Base-by-base conservation (phyloP, 2,888 invertebrate genomes). In the Cosmopolites sordidus region DNA sequence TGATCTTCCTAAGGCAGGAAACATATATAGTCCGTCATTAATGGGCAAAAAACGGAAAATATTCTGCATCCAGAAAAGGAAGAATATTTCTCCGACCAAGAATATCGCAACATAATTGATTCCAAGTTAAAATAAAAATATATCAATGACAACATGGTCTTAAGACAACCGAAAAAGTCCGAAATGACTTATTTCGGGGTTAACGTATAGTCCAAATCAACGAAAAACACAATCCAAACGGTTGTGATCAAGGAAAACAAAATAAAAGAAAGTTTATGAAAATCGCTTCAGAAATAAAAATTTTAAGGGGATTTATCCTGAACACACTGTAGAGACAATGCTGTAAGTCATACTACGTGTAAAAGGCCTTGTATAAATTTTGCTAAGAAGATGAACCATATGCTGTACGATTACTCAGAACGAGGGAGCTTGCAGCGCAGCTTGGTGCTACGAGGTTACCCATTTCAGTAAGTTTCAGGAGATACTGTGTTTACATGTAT, bases 161-260 rank as follows among this genome's bases (percentile, higher is more conserved):
- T 74, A 37, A 62, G 74, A 54, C 71, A 72, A 59, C 74, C 73
- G 2, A 73, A 68, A 58, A 68, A 69, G 54, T 73, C 73, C 1
- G 73, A 74, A 65, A 71, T 73, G 72, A 69, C 71, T 1, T 74
- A 74, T 48, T 73, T 74, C 51, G 74, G 74, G 11, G 64, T 73
- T 1, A 64, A 67, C 33, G 56, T 65, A 2, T 66, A 69, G 6
- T 68, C 69, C 2, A 68, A 66, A 58, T 58, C 64, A 6, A 43
- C 53, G 4, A 63, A 58, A 45, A 65, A 62, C 57, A 55, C 59
- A 29, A 54, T 60, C 22, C 60, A 64, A 48, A 58, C 64, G 51
- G 59, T 64, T 63, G 62, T 64, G 61, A 64, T 63, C 51, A 59
- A 60, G 58, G 61, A 64, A 46, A 60, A 48, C 38, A 64, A 62